Evolutionary conservation across 2,113 vertebrate species (phyloP).

Genomic region (Egretta garzetta): DNA sequence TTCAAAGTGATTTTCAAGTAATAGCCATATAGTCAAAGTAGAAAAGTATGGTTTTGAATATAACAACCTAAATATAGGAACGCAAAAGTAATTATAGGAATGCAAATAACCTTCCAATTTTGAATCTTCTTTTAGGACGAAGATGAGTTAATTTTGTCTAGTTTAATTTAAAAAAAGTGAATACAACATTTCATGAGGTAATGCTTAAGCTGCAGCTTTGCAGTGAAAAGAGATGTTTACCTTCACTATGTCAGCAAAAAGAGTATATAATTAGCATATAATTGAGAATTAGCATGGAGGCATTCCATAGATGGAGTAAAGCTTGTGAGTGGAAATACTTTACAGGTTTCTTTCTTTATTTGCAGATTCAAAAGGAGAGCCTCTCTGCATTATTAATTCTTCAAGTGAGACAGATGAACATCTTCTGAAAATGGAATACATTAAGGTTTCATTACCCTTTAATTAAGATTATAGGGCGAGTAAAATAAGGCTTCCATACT

Average conservation of each 20-base stretch:
- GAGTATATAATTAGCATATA: not conserved
- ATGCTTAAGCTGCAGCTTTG: not conserved
- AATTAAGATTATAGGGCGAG: not conserved
- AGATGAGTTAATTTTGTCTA: not conserved
- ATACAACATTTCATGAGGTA: not conserved
- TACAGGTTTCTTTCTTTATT: not conserved
- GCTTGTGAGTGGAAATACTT: not conserved
- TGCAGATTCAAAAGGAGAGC: slow-evolving; percentile 81
- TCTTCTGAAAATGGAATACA: slow-evolving; percentile 91
- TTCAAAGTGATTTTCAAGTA: not conserved
- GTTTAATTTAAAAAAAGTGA: not conserved
- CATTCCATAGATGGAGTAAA: not conserved
- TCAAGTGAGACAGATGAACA: slow-evolving; percentile 81
- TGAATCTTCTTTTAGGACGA: not conserved
- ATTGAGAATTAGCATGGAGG: not conserved
- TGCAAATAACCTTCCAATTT: not conserved
- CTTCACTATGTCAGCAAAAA: not conserved
- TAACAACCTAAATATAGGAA: not conserved
- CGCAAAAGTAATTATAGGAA: not conserved
- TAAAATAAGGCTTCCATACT: not conserved
- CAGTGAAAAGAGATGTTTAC: not conserved
- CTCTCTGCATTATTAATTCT: slow-evolving; percentile 86
- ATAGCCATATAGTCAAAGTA: not conserved
- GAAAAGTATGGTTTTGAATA: not conserved
- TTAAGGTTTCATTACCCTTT: slow-evolving; percentile 80